Evolutionary conservation across 2,797 vertebrate genomes (phyloP).

Genomic region (Chiloscyllium punctatum): DNA sequence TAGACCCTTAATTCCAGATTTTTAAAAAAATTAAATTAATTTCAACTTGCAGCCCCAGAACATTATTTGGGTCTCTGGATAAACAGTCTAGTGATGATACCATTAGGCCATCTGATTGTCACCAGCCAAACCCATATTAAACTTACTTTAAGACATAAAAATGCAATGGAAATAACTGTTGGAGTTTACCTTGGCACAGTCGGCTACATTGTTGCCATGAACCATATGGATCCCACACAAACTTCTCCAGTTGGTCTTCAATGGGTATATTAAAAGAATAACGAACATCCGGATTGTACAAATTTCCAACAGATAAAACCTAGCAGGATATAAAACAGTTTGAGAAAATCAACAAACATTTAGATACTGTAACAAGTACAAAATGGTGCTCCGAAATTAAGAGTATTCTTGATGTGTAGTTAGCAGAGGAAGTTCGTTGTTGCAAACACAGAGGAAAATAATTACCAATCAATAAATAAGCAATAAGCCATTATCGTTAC

Average conservation of each 20-base stretch:
- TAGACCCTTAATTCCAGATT: no score
- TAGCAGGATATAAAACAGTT: conserved; percentile 47
- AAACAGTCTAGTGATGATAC: no score
- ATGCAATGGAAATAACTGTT: neutral
- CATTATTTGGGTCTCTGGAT: no score
- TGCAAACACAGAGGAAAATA: neutral
- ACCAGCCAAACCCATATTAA: neutral
- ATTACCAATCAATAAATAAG: neutral
- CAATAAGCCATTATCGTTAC: neutral
- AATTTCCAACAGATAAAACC: conserved; percentile 93
- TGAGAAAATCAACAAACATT: neutral
- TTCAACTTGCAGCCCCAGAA: no score
- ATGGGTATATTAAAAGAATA: conserved; percentile 89
- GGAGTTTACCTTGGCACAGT: conserved; percentile 79
- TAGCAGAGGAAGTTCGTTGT: neutral
- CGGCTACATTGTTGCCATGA: conserved; percentile 85
- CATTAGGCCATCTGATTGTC: no score
- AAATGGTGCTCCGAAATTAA: neutral
- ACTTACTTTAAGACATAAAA: neutral
- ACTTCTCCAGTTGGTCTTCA: conserved; percentile 69
- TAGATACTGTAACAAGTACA: neutral
- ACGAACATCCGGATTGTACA: conserved; percentile 86
- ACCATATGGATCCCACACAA: conserved; percentile 79
- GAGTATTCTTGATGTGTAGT: neutral
- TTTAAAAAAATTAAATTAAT: no score